Base-by-base conservation (phyloP, 1,140 invertebrate genomes). In the Nephila pilipes region DNA sequence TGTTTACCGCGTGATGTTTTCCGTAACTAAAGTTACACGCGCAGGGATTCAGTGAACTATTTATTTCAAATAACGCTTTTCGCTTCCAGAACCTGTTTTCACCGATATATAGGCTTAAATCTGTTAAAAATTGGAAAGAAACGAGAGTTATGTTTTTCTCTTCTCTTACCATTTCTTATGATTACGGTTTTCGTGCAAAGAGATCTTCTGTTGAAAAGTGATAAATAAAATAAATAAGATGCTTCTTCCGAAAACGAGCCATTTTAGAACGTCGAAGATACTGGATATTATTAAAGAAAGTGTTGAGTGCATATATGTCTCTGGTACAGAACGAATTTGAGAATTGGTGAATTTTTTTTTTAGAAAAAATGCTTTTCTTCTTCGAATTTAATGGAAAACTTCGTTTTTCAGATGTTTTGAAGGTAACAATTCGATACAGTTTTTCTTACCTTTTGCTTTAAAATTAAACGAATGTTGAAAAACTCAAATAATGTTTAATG, bases 161-260 rank as follows among this genome's bases (percentile, higher is more conserved):
- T 29, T 65, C 5, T 65, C 25, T 63, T n/a, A 65, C 63, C 63
- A 29, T 65, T 65, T 65, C 63, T 65, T 65, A 65, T 65, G 63
- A 65, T 65, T 65, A 65, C 22, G 25, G 63, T 65, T 65, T 65
- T 14, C n/a, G 10, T 65, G 63, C n/a, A 65, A 46, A 46, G 46
- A 46, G 46, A 65, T 29, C 22, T 65, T 65, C 63, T 65, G 25
- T 65, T 65, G n/a, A 65, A n/a, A 25, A 10, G 25, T 65, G 63
- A 65, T 65, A 65, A 65, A 65, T 65, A 65, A 65, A 65, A 65
- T 65, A 65, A 65, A 65, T 25, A 65, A 25, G 22, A 65, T 65
- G 63, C 22, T n/a, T 25, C 22, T n/a, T 2, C 63, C 1, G 8
- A 14, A 18, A 29, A 14, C 6, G 22, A 75, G 32, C n/a, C 12